These are phyloP conservation scores for Mesochorus sp. DNA, from an alignment of 2,888 invertebrate genomes.

Conservation along the genomic window DNA sequence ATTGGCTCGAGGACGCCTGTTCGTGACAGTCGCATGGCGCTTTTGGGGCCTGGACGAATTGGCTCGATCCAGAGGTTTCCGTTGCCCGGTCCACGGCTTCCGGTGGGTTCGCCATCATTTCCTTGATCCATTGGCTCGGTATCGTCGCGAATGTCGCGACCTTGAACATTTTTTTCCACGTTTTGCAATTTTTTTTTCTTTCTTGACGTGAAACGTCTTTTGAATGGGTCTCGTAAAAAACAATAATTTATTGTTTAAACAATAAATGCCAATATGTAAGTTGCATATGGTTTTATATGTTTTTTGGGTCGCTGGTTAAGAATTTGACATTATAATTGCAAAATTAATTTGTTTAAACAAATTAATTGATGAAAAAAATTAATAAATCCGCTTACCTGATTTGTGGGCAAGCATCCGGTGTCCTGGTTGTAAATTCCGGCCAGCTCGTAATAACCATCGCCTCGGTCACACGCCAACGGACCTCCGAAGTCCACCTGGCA, in stretches of 20 bases:
- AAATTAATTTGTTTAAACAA: neutral
- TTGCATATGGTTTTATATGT: no score
- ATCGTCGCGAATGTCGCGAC: conserved; percentile 76
- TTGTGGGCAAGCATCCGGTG: conserved; percentile 85
- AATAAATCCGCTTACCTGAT: conserved; percentile 73
- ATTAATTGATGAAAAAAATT: no score
- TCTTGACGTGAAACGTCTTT: neutral
- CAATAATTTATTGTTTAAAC: no score
- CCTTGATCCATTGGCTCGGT: conserved; percentile 73
- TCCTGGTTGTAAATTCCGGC: conserved; percentile 91
- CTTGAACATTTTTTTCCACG: conserved; percentile 65
- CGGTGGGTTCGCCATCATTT: conserved; percentile 60
- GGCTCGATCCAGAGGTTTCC: neutral
- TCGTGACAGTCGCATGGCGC: conserved; percentile 73
- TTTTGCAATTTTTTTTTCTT: neutral
- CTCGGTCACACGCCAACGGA: conserved; percentile 90
- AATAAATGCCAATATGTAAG: no score
- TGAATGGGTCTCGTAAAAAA: no score
- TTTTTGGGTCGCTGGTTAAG: no score
- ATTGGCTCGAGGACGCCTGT: no score
- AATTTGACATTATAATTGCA: no score
- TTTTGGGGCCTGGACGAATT: conserved; percentile 36
- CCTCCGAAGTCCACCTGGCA: conserved; percentile 93
- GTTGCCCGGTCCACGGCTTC: conserved; percentile 9
- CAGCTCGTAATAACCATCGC: conserved; percentile 87